Base-by-base conservation (phyloP, 2,113 vertebrate species). In the Zapus hudsonius region DNA sequence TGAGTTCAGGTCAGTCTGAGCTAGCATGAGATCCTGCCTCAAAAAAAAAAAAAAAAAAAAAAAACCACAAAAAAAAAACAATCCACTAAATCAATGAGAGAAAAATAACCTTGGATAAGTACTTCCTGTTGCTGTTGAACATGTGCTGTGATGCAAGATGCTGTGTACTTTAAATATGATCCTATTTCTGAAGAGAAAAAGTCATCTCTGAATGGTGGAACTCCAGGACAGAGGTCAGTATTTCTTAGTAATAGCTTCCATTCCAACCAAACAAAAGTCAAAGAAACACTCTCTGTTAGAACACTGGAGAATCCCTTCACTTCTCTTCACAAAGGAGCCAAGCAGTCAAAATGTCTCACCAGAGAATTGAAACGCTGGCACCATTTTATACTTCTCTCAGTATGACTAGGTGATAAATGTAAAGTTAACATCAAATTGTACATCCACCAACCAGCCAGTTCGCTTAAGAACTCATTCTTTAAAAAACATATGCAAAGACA, bases 221-320 rank as follows among this genome's bases (percentile, higher is more conserved):
- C 76, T 90, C 78, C 78, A 79, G 47, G 70, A 78, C 78, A 73
- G 8, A 19, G 73, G 55, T 73, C 47, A 55, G 1, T 1, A 75
- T 72, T 87, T 89, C 59, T 44, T 64, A 47, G 15, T 80, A 75
- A 83, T 59, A 80, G 61, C 16, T 94, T 70, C 29, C 59, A 79
- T 75, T 59, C 12, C 22, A 94, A 87, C 33, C 47, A 93, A 7
- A 74, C 64, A 15, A 94, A 83, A 80, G 82, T 83, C n/a, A 85
- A 92, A 95, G 61, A 70, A 72, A n/a, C n/a, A n/a, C n/a, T n/a
- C n/a, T 70, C 75, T 79, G 22, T 66, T 76, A 63, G 67, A 82
- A 93, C 2, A 40, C 5, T 33, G 4, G 10, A 79, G 27, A 22
- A 76, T 59, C 63, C 89, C 69, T 86, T 70, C 27, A 86, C 64